phyloP scores from a whole-genome alignment of 2,888 invertebrate genomes.

The Drosophila maculinotata region DNA sequence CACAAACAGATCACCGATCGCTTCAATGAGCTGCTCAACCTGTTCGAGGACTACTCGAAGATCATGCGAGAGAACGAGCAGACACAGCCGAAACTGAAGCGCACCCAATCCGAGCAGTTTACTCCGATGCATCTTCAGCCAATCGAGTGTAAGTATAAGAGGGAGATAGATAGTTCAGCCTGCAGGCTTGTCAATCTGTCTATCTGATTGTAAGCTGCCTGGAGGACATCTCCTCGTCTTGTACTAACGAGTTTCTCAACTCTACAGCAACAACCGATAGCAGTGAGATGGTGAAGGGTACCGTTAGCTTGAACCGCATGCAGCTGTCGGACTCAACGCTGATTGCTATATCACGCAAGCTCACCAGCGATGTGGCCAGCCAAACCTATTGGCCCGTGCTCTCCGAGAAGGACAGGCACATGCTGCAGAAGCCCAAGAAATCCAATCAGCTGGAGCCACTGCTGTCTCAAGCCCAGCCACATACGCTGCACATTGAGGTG shows the following conservation, averaged over 20 bases:
- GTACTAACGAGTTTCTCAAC: constrained; percentile 1
- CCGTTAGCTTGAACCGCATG: constrained; percentile 39
- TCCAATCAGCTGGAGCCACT: neutral
- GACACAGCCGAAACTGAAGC: constrained; percentile 34
- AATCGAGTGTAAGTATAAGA: constrained; percentile 30
- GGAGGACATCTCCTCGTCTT: neutral
- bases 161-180: neutral
- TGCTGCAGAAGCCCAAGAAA: neutral
- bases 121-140: constrained; percentile 5
- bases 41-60: constrained; percentile 57
- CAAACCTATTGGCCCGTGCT: constrained; percentile 42
- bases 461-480: constrained; percentile 28
- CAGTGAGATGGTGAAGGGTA: constrained; percentile 18
- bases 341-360: constrained; percentile 7
- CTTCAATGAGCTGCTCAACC: constrained; percentile 54
- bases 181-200: too few species aligned
- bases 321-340: constrained; percentile 50
- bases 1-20: constrained; percentile 58
- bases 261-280: constrained; percentile 26
- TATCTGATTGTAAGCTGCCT: too few species aligned
- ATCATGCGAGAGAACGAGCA: constrained; percentile 36
- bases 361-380: constrained; percentile 45
- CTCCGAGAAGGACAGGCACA: neutral
- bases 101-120: constrained; percentile 50
- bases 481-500: constrained; percentile 74